Base-by-base conservation (phyloP, 2,797 vertebrate genomes). In the Premnoplex brunnescens region DNA sequence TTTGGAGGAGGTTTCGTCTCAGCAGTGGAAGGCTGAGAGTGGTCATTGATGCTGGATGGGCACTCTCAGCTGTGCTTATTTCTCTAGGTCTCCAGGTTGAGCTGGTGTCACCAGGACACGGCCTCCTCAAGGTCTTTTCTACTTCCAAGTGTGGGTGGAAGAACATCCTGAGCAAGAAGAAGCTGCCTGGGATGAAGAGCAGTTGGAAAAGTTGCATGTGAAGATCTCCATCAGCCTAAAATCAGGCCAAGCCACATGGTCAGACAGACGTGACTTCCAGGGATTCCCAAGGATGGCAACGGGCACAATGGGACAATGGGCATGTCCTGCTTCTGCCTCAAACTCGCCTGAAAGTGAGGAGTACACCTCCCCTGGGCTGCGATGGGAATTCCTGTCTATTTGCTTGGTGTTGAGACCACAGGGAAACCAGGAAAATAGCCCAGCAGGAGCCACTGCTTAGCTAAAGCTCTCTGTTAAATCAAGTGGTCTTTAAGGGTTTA, bases 401-500 rank as follows among this genome's bases (percentile, higher is more conserved):
- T 67, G 59, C 88, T 75, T 30, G 28, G 62, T 28, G 82, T 55
- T 36, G 88, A 73, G 83, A 94, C 88, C 82, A 52, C 59, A 73
- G 88, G 88, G 94, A 88, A 90, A 80, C 43, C 90, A 75, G 90
- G 83, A 63, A 93, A 94, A 85, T 5, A 93, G 88, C 92, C 91
- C 76, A 73, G 82, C 94, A 95, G 95, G 93, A 94, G 72, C 89
- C 72, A 67, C 11, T 7, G 79, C 95, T 95, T 95, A 96, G 84
- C 88, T 88, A 94, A 91, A 97, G 88, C 94, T 78, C 11, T 4
- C 91, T 56, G 76, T 83, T 95, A 58, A 95, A 94, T 88, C 56
- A 69, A 87, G 71, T 56, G 80, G 67, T 94, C 78, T 95, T 95
- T 93, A 95, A 94, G 74, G 94, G 80, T 97, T 95, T 95, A 96